Percentiles rank a stretch among this genome's conserved stretches.
Conservation (phyloP, 2,113 vertebrate genomes). For the Microtus richardsoni region DNA sequence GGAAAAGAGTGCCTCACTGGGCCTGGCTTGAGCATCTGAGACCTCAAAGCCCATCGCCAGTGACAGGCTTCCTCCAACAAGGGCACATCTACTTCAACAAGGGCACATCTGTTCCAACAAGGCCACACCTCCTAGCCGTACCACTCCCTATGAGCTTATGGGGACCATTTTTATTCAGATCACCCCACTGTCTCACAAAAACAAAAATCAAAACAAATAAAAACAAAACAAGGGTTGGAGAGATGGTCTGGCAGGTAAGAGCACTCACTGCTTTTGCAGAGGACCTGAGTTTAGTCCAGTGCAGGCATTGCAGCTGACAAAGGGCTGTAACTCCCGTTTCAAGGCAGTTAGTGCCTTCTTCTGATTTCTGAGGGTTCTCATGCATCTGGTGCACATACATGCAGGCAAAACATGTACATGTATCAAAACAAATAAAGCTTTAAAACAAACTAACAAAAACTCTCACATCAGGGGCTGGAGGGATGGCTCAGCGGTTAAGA, state of each 20-base stretch:
- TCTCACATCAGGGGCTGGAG: background rate
- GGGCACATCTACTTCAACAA: too few relatives aligned
- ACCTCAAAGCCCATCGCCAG: too few relatives aligned
- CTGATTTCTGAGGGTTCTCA: background rate
- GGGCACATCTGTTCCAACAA: too few relatives aligned
- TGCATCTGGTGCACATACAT: background rate
- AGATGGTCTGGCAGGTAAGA: background rate
- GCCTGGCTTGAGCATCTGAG: too few relatives aligned
- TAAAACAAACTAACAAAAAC: background rate
- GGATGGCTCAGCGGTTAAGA: too few relatives aligned
- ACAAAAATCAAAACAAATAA: background rate
- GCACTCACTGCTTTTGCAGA: background rate
- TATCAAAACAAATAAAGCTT: background rate
- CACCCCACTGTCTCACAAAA: background rate
- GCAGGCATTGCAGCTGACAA: background rate
- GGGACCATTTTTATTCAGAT: too few relatives aligned
- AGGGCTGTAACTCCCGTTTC: background rate
- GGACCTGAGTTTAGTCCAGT: background rate
- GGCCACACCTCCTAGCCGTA: too few relatives aligned
- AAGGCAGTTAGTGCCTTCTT: background rate
- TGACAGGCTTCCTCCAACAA: too few relatives aligned
- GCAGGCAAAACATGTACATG: background rate
- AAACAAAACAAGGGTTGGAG: background rate
- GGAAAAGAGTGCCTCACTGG: too few relatives aligned
- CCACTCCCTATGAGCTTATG: too few relatives aligned